Conservation (phyloP, 2,797 vertebrate genomes). For the Darevskia nairensis region DNA sequence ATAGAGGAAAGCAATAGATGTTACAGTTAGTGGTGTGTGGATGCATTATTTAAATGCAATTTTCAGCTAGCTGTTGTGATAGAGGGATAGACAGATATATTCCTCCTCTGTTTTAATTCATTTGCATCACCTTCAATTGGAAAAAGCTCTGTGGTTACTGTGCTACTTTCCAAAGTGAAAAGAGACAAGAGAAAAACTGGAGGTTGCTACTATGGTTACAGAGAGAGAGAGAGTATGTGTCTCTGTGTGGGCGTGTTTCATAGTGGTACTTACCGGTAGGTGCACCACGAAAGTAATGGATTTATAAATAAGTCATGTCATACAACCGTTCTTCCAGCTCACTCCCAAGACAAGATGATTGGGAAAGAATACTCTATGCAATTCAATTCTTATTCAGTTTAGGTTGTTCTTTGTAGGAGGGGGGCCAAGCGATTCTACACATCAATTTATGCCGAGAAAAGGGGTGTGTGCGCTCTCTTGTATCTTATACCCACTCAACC, state of each 20-base stretch:
- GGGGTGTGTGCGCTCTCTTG: neutral
- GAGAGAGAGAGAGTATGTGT: neutral
- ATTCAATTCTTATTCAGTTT: neutral
- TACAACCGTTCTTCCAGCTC: neutral
- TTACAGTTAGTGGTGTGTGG: conserved; percentile 57
- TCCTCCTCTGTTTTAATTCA: conserved; percentile 54
- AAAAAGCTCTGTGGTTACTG: conserved; percentile 37
- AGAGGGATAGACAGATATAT: conserved; percentile 18
- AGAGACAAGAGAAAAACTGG: conserved; percentile 32
- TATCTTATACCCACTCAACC: neutral
- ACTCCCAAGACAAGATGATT: neutral
- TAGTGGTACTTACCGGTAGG: neutral
- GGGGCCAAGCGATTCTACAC: neutral
- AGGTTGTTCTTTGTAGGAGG: neutral
- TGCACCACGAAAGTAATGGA: neutral
- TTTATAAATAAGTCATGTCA: conserved; percentile 14
- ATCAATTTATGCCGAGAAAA: neutral
- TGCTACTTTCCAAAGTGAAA: conserved; percentile 31
- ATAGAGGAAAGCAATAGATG: conserved; percentile 41
- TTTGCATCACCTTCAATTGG: conserved; percentile 55
- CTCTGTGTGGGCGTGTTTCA: neutral
- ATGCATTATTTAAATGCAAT: conserved; percentile 67
- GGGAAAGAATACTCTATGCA: neutral
- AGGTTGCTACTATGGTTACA: conserved; percentile 10
- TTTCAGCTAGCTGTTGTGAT: conserved; percentile 65